phyloP scores from a whole-genome alignment of 2,888 invertebrate species.

The Rhaphigaster nebulosa region DNA sequence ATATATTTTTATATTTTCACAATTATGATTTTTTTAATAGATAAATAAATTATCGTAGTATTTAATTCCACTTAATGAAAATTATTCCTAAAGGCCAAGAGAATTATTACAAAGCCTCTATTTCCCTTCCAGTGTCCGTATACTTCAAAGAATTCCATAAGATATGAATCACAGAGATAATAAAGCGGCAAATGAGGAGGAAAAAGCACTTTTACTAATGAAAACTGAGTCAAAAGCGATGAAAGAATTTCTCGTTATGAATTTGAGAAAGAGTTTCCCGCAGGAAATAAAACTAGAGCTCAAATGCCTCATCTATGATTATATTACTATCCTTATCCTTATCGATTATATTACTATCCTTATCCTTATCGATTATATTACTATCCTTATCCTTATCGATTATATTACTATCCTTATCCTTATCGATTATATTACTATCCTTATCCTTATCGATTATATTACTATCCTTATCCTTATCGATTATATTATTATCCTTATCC shows the following conservation, averaged over 20 bases:
- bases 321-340: not conserved
- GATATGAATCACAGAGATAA: not conserved
- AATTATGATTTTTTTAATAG: no score
- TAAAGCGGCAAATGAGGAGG: constrained; percentile 25
- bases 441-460: not conserved
- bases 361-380: not conserved
- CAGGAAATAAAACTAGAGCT: constrained; percentile 1
- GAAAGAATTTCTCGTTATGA: constrained; percentile 23
- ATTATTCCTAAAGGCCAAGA: not conserved
- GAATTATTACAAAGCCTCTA: not conserved
- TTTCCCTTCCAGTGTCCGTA: not conserved
- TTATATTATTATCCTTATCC: no score
- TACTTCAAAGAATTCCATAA: not conserved
- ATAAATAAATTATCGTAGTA: not conserved
- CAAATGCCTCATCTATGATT: not conserved
- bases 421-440: not conserved
- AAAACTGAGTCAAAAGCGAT: constrained; percentile 25
- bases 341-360: not conserved
- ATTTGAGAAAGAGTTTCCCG: not conserved
- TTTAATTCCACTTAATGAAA: not conserved
- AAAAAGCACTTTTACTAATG: constrained; percentile 28
- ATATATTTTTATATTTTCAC: no score
- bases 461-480: not conserved
- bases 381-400: not conserved
- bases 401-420: not conserved